These are phyloP conservation scores for Urosaurus nigricauda DNA, from an alignment of 2,797 vertebrate genomes.

Conservation along the genomic window DNA sequence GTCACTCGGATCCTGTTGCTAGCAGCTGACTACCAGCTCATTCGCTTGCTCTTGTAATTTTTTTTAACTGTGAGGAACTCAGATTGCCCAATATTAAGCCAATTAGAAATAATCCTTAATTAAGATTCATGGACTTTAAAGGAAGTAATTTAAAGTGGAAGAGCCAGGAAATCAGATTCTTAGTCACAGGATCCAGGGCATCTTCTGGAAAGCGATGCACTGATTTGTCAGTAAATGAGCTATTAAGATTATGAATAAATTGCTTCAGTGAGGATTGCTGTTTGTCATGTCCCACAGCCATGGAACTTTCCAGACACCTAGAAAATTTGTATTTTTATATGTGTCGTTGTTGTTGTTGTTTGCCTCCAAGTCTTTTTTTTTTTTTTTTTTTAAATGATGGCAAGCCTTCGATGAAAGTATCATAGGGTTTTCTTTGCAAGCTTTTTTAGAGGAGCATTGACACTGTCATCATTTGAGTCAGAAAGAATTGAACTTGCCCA, in stretches of 20 bases:
- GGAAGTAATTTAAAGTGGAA: conserved; percentile 31
- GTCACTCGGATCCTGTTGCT: conserved; percentile 7
- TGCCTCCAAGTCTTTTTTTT: too few relatives aligned
- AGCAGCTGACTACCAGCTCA: not conserved
- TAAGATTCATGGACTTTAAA: conserved; percentile 21
- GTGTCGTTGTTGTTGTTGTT: too few relatives aligned
- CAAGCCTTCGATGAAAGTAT: too few relatives aligned
- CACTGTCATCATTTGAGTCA: too few relatives aligned
- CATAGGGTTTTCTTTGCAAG: too few relatives aligned
- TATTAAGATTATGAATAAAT: not conserved
- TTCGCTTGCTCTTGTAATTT: not conserved
- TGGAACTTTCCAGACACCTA: not conserved
- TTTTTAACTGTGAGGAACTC: conserved; percentile 7
- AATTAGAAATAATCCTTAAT: conserved; percentile 30
- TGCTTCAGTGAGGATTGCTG: not conserved
- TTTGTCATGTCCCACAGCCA: not conserved
- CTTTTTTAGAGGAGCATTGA: too few relatives aligned
- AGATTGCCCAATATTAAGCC: conserved; percentile 21
- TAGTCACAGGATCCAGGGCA: not conserved
- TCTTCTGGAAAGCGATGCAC: not conserved
- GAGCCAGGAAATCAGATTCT: not conserved
- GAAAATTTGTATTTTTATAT: not conserved
- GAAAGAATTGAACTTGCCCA: too few relatives aligned
- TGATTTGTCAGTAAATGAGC: not conserved
- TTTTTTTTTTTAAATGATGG: too few relatives aligned